phyloP scores from a whole-genome alignment of 1,140 invertebrate genomes.

The Tetramorium alpestre region DNA sequence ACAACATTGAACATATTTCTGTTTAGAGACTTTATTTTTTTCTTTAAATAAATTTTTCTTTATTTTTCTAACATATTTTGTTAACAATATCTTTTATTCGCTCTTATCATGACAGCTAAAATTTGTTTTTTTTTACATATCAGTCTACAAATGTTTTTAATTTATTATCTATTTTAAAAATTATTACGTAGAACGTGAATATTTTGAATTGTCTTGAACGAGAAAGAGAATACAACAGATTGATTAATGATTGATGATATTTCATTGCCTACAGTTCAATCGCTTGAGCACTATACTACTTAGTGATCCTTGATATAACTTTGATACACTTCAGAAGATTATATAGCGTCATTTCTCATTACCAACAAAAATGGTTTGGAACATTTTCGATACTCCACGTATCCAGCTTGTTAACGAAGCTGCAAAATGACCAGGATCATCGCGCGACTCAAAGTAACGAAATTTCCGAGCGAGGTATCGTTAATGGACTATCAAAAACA shows the following conservation, averaged over 20 bases:
- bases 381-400: background rate
- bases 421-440: conserved; percentile 45
- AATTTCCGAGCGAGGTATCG: conserved; percentile 34
- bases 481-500: conserved; percentile 59
- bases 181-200: background rate
- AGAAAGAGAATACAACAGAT: background rate
- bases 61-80: background rate
- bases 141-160: background rate
- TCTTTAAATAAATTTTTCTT: background rate
- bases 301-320: background rate
- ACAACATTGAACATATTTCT: background rate
- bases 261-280: background rate
- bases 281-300: background rate
- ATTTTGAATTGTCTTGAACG: background rate
- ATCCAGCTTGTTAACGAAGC: conserved; percentile 33
- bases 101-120: background rate
- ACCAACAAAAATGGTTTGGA: background rate
- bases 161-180: background rate
- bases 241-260: background rate
- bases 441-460: conserved; percentile 41
- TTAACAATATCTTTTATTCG: background rate
- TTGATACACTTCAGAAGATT: background rate
- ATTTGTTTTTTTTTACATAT: background rate
- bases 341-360: background rate
- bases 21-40: background rate